Percentiles rank a stretch among this genome's conserved stretches.
Evolutionary conservation across 2,113 vertebrate genomes (phyloP).

Genomic region (Embiotoca jacksoni): DNA sequence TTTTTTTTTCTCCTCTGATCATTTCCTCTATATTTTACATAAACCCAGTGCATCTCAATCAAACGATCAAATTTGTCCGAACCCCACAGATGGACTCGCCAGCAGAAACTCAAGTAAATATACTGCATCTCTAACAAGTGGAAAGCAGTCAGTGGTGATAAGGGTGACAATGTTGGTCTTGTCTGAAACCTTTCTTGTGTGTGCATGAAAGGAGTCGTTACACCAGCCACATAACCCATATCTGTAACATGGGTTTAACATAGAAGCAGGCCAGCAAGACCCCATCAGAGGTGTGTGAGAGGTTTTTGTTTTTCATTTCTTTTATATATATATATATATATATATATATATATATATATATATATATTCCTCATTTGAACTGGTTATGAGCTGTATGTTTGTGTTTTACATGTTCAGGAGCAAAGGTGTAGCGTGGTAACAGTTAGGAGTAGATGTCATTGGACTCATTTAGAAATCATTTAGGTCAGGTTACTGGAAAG

Average conservation of each 20-base stretch:
- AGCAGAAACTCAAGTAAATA: background rate
- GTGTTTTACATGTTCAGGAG: too few relatives aligned
- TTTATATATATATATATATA: too few relatives aligned
- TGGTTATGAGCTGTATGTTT: too few relatives aligned
- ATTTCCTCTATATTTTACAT: background rate
- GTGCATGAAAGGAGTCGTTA: slow-evolving; percentile 21
- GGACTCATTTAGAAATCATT: too few relatives aligned
- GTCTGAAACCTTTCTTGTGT: slow-evolving; percentile 43
- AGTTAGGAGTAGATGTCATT: too few relatives aligned
- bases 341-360: too few relatives aligned
- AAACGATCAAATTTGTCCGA: background rate
- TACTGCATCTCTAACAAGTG: background rate
- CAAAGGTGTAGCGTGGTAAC: too few relatives aligned
- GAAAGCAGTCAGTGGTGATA: slow-evolving; percentile 14
- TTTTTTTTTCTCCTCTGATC: background rate
- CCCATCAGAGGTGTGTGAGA: too few relatives aligned
- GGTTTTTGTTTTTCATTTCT: too few relatives aligned
- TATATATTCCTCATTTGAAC: too few relatives aligned
- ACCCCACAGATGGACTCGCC: background rate
- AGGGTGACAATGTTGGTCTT: slow-evolving; percentile 36
- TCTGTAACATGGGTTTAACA: slow-evolving; percentile 10
- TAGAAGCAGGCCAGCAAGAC: background rate
- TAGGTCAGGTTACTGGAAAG: too few relatives aligned
- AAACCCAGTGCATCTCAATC: background rate
- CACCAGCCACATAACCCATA: slow-evolving; percentile 23